Evolutionary conservation across 2,888 invertebrate genomes (phyloP).

Genomic region (Conomelus anceps): DNA sequence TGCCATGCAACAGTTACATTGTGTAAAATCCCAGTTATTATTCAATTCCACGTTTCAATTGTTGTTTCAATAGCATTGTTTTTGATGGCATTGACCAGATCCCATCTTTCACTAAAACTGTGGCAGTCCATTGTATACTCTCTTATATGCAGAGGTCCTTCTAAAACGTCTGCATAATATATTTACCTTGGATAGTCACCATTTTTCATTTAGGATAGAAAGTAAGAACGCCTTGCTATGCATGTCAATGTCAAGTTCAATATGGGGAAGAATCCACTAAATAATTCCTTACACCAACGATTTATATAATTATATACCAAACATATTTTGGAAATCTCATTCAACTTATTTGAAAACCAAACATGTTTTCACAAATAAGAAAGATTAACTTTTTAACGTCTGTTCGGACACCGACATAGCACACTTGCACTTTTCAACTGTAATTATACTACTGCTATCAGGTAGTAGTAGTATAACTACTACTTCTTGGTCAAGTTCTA

Average conservation of each 20-base stretch:
- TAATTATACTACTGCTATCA: too few species aligned
- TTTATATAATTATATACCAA: neutral
- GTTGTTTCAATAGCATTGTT: neutral
- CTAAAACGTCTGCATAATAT: neutral
- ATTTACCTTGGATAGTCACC: neutral
- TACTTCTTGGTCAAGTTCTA: too few species aligned
- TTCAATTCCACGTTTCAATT: neutral
- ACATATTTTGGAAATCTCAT: neutral
- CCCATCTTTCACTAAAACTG: neutral
- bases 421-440: too few species aligned
- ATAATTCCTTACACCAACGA: neutral
- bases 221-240: neutral
- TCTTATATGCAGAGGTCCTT: neutral
- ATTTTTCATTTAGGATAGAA: neutral
- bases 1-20: neutral
- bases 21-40: neutral
- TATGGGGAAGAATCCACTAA: neutral
- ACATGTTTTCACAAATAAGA: neutral
- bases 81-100: neutral
- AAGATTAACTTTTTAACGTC: too few species aligned
- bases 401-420: too few species aligned
- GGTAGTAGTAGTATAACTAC: too few species aligned
- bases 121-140: neutral
- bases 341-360: too few species aligned
- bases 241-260: neutral